Base-by-base conservation (phyloP, 1,140 invertebrate genomes). In the Drosophila rufa region DNA sequence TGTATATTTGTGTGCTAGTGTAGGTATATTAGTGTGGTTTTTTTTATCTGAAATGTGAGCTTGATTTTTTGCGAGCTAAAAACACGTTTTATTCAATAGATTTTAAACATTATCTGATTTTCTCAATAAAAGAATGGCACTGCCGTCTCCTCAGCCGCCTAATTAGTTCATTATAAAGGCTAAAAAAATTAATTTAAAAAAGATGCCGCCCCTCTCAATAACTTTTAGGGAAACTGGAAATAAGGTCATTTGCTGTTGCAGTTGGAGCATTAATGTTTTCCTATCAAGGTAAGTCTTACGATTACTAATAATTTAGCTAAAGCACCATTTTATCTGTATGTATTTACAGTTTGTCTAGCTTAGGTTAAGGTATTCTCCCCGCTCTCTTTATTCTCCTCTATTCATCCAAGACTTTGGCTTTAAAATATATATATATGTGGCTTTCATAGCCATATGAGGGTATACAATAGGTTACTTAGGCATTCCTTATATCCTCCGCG, bases 251-350 rank as follows among this genome's bases (percentile, higher is more conserved):
- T 62, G 57, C 45, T 43, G 30, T 51, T 68, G 43, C 33, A 61
- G 38, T 65, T 80, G 17, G 51, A 74, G 58, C 69, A 68, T 60
- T 75, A 64, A 50, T 57, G 51, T 68, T 62, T 62, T 56, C 68
- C 51, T 76, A 60, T 59, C 45, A 59, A 57, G 78, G 65, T 71
- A 75, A 79, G 81, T 84, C 80, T 91, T 90, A 92, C 59, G 75
- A 62, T 86, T 89, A 75, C 78, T 81, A 85, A 91, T 91, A 92
- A 91, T 92, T 92, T 86, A 92, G 91, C 91, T 92, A 92, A 92
- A 92, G 91, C 91, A 92, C 91, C 91, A 92, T 91, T 90, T 89
- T 85, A 85, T 69, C 55, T 75, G 61, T 76, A 58, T 69, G 36
- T 85, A 79, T 89, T 64, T 85, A 90, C 85, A 89, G 60, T 77